phyloP scores from a whole-genome alignment of 2,113 vertebrate species.

The Agapornis roseicollis region DNA sequence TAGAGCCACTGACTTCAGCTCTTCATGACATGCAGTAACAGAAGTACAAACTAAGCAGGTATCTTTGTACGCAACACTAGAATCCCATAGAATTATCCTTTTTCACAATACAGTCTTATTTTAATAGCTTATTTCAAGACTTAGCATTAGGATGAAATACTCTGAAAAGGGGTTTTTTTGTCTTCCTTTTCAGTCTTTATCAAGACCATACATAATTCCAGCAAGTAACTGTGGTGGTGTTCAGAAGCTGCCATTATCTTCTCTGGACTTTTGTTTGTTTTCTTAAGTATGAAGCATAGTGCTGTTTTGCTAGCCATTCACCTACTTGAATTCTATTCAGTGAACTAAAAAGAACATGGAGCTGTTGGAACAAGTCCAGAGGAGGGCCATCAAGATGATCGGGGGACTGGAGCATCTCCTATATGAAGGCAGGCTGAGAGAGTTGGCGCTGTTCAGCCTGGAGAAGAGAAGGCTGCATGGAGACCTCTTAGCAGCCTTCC shows the following conservation, averaged over 20 bases:
- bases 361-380: too few species aligned
- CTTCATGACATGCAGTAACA: not conserved
- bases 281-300: not conserved
- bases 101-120: not conserved
- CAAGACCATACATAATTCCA: not conserved
- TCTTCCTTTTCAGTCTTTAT: not conserved
- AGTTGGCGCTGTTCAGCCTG: too few species aligned
- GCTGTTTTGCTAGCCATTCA: not conserved
- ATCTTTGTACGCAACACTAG: accelerated
- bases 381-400: too few species aligned
- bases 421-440: too few species aligned
- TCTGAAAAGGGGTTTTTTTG: not conserved
- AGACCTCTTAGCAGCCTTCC: too few species aligned
- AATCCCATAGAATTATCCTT: not conserved
- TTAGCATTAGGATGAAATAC: not conserved
- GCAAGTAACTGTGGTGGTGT: not conserved
- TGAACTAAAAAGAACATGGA: too few species aligned
- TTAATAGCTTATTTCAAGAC: not conserved
- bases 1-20: not conserved
- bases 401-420: too few species aligned
- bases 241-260: not conserved
- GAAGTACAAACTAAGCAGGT: not conserved
- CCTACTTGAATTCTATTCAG: not conserved
- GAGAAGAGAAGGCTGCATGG: too few species aligned
- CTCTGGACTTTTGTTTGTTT: not conserved